Conservation (phyloP, 2,888 invertebrate genomes). For the Oithona nana region DNA sequence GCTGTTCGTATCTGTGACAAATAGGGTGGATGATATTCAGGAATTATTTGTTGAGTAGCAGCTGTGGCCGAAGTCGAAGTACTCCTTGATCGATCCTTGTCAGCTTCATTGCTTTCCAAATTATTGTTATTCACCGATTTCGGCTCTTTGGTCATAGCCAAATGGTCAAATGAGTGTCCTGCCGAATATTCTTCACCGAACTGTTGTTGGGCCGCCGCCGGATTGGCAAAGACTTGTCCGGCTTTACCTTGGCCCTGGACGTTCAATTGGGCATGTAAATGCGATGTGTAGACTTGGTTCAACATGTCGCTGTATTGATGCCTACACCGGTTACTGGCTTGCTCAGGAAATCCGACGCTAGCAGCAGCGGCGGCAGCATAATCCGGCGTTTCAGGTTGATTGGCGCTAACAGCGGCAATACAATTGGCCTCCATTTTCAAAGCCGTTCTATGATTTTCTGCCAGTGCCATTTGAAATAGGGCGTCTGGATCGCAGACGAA, state of each 20-base stretch:
- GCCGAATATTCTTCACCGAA: too few relatives aligned
- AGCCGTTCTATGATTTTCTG: constrained; percentile 12
- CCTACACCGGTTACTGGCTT: neutral
- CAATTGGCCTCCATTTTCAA: constrained; percentile 3
- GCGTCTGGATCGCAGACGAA: constrained; percentile 90
- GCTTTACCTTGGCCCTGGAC: too few relatives aligned
- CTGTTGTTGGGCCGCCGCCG: too few relatives aligned
- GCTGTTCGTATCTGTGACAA: neutral
- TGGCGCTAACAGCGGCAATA: neutral
- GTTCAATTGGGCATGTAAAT: constrained; percentile 4
- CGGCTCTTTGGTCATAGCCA: neutral
- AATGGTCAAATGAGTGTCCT: neutral
- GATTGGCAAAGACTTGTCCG: too few relatives aligned
- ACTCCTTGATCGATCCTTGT: neutral
- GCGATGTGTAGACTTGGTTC: constrained; percentile 10
- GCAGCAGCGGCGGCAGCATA: neutral
- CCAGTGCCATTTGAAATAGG: constrained; percentile 34
- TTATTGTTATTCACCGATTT: neutral
- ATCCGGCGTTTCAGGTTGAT: neutral
- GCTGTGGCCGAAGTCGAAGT: neutral
- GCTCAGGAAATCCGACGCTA: neutral
- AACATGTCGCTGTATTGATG: constrained; percentile 9
- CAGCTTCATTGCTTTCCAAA: neutral
- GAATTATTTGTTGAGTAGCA: neutral
- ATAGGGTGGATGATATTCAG: neutral